These are phyloP conservation scores for Sinotaia quadrata DNA, from an alignment of 2,888 invertebrate species.

Conservation along the genomic window DNA sequence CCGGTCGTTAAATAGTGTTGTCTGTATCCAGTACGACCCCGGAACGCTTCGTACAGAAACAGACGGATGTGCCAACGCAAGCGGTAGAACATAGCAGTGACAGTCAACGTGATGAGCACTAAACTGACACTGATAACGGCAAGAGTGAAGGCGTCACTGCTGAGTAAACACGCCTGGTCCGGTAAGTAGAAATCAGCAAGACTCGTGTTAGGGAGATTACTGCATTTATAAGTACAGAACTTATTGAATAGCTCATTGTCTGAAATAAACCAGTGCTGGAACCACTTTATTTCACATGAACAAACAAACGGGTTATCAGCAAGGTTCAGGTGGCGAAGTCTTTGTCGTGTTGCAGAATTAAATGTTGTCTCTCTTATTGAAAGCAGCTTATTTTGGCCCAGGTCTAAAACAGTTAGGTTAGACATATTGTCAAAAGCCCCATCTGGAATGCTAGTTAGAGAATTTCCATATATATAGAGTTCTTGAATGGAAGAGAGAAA, in stretches of 20 bases:
- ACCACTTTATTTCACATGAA: conserved; percentile 3
- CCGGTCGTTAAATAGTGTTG: too few species aligned
- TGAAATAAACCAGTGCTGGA: not conserved
- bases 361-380: not conserved
- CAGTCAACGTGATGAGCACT: not conserved
- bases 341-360: not conserved
- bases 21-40: conserved; percentile 65
- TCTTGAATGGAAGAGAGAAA: not conserved
- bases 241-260: not conserved
- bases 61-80: conserved; percentile 21
- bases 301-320: conserved; percentile 3
- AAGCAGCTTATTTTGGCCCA: not conserved
- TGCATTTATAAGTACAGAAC: not conserved
- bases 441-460: not conserved
- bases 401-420: not conserved
- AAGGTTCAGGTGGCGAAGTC: not conserved
- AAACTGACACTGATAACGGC: not conserved
- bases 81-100: not conserved
- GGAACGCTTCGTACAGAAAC: conserved; percentile 73
- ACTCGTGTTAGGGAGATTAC: not conserved
- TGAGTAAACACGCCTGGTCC: conserved; percentile 2
- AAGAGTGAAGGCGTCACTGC: not conserved
- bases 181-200: not conserved
- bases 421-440: conserved; percentile 8
- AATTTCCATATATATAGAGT: not conserved